Evolutionary conservation across 1,140 invertebrate species (phyloP), one percentile per base, ranked within the genome.

Genomic region (Drosophila kurseongensis): DNA sequence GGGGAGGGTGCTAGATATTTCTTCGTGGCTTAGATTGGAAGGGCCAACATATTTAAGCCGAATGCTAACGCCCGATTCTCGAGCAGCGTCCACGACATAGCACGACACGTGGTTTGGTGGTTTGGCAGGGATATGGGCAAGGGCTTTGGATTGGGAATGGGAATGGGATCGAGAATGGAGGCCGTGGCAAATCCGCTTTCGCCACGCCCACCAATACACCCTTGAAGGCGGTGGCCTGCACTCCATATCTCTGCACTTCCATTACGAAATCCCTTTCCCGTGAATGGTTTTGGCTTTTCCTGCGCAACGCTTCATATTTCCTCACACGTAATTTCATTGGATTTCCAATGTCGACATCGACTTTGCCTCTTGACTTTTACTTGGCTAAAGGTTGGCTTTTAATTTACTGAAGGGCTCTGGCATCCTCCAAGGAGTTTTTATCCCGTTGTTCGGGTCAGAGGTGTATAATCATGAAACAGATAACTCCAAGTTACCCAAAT

Each of bases 21-120:
- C 85, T 82, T 90, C 72, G 78, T 90, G 81, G 85, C 86, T 90
- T 90, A 85, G 73, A 61, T 57, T 57, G 82, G 79, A 83, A 79
- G 84, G 72, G 75, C 68, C 66, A 62, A 76, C 85, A 89, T 89
- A 85, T 80, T 89, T 89, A 75, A 89, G 80, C 73, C 77, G 51
- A 78, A 77, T 69, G 74, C 63, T 76, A 54, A 75, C 52, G 73
- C 63, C 75, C 58, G 63, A 78, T 69, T 71, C 74, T 71, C 65
- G 42, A 58, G 68, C 68, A 58, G 68, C 42, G 68, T 71, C 68
- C 68, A 71, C 68, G 68, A 71, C 60, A 78, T 59, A 59, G 75
- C 85, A 77, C 71, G 76, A 88, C 83, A 86, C 83, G 83, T 86
- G 82, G 82, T 88, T 78, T 73, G 78, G 74, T 45, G 72, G 63